Evolutionary conservation across 2,888 invertebrate species (phyloP), one percentile per base, ranked within the genome.

Genomic region (Lordiphosa fenestrarum): DNA sequence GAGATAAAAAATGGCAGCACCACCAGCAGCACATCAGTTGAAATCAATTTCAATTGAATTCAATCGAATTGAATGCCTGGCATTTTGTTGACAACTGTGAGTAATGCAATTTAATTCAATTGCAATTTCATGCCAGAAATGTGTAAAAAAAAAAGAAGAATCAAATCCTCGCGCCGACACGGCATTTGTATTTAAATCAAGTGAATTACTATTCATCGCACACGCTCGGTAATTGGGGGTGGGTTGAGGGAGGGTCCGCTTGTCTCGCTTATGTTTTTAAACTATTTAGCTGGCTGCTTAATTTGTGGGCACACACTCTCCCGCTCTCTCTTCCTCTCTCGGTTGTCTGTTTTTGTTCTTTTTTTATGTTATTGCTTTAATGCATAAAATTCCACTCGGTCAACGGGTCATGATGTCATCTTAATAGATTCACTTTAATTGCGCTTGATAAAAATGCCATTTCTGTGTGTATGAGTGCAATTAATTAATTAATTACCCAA

Each of bases 51-150:
- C 71, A 82, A 73, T 84, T 83, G 80, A 61, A 69, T 76, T 78
- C 73, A 78, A 82, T 77, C 78, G 73, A 73, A 69, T 78, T 84
- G 84, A 84, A 84, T 78, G 73, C 59, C 48, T 74, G 84, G 69
- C 73, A 72, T 74, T 78, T 82, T 82, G 84, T 78, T 84, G 84
- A 84, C 78, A 84, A 80, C 76, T 80, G 75, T 83, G 76, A 84
- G 76, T 78, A 81, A 81, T 82, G 83, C 76, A 82, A 82, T 82
- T 84, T 80, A 84, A 80, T 84, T 83, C 85, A 82, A 83, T 82
- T 84, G 69, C 71, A 63, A 78, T 69, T 82, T 81, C 73, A 81
- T 76, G 68, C 64, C 69, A 48, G 55, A 39, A 54, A 63, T 12
- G 41, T 60, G 39, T 10, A 30, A 9, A 30, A 9, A 30, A 30